phyloP scores from a whole-genome alignment of 2,797 vertebrate species.

The Sitta carolinensis region DNA sequence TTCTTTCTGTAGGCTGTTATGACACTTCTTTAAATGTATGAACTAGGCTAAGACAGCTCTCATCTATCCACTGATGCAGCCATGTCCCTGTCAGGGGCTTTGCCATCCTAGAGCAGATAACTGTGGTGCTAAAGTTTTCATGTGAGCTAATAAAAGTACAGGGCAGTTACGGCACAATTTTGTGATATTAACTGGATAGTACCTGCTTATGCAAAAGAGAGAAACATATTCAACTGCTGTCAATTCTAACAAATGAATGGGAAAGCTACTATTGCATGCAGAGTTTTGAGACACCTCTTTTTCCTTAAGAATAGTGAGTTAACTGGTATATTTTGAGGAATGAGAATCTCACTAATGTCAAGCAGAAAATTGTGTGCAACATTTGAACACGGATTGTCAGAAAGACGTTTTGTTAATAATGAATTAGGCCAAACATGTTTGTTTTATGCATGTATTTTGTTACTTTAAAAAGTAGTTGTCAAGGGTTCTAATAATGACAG shows the following conservation, averaged over 20 bases:
- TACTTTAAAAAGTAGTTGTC: not conserved
- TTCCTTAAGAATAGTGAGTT: not conserved
- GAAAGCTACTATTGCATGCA: not conserved
- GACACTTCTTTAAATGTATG: not conserved
- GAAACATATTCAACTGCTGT: not conserved
- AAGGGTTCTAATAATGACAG: not conserved
- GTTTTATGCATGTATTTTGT: not conserved
- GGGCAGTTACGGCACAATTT: not conserved
- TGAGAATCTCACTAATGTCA: not conserved
- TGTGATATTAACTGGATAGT: not conserved
- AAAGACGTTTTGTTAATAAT: not conserved
- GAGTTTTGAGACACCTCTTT: not conserved
- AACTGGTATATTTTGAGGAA: not conserved
- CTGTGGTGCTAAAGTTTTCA: not conserved
- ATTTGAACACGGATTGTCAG: not conserved
- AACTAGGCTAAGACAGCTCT: not conserved
- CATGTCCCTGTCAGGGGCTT: not conserved
- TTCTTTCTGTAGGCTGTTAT: not conserved
- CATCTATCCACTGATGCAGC: not conserved
- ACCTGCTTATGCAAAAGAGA: not conserved
- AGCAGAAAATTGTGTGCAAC: not conserved
- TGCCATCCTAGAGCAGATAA: not conserved
- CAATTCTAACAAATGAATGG: not conserved
- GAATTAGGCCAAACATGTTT: not conserved
- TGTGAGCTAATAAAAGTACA: not conserved